Conservation (phyloP, 2,888 invertebrate genomes). For the Agrotis puta region DNA sequence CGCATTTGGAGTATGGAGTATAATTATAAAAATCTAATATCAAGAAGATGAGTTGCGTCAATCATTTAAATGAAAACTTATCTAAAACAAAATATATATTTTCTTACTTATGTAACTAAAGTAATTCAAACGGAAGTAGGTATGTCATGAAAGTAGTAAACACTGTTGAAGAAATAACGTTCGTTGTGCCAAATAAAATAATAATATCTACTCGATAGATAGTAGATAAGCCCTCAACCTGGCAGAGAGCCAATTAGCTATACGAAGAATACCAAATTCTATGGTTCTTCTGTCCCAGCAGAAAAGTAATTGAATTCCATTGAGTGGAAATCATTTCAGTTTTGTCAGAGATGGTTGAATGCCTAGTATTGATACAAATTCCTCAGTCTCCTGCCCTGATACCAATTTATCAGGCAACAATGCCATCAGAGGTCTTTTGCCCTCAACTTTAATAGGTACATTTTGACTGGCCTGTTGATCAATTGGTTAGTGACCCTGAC, state of each 20-base stretch:
- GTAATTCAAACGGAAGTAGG: slow-evolving; percentile 9
- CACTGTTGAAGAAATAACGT: slow-evolving; percentile 6
- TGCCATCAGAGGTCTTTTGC: too few relatives aligned
- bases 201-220: neutral
- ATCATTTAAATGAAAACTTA: neutral
- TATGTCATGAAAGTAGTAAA: slow-evolving; percentile 6
- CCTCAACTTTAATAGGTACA: too few relatives aligned
- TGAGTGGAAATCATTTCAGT: neutral
- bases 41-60: neutral
- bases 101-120: slow-evolving; percentile 1
- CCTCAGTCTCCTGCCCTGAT: neutral
- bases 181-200: slow-evolving; percentile 34
- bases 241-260: slow-evolving; percentile 32
- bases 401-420: neutral
- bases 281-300: neutral
- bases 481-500: too few relatives aligned
- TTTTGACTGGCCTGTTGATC: too few relatives aligned
- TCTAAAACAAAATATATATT: neutral
- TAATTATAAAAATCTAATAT: too few relatives aligned
- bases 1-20: neutral
- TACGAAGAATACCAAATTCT: neutral
- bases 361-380: neutral
- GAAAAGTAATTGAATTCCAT: neutral
- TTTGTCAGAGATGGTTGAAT: neutral
- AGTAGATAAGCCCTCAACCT: slow-evolving; percentile 22